phyloP scores from a whole-genome alignment of 1,140 invertebrate genomes.

The Trichonephila clavipes region DNA sequence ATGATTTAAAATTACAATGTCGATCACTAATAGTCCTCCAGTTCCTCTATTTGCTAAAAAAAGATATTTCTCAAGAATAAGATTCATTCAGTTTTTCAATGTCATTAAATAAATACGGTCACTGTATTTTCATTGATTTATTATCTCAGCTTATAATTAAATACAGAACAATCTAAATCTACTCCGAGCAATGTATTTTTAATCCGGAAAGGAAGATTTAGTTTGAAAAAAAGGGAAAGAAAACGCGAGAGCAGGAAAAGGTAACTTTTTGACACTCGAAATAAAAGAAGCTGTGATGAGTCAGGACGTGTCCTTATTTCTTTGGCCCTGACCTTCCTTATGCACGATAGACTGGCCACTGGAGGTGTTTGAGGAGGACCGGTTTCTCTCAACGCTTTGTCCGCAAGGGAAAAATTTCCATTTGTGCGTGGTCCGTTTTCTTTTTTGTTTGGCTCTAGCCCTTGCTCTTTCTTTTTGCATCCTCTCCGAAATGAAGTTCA shows the following conservation, averaged over 20 bases:
- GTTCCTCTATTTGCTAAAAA: too few relatives aligned
- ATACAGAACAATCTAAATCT: too few relatives aligned
- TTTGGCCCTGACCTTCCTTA: conserved; percentile 14
- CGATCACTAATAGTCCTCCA: too few relatives aligned
- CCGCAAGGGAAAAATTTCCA: background rate
- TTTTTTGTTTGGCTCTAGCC: background rate
- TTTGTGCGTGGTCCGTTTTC: background rate
- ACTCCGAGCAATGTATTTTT: background rate
- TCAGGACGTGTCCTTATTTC: conserved; percentile 13
- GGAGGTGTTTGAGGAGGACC: background rate
- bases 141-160: too few relatives aligned
- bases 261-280: background rate
- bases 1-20: too few relatives aligned
- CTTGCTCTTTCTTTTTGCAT: background rate
- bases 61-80: too few relatives aligned
- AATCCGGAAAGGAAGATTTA: background rate
- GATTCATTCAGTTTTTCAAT: too few relatives aligned
- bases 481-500: background rate
- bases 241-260: background rate
- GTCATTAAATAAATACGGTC: too few relatives aligned
- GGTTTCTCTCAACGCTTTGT: background rate
- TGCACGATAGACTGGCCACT: conserved; percentile 17
- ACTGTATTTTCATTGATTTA: too few relatives aligned
- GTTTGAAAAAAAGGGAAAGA: too few relatives aligned
- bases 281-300: background rate